Percentiles rank a stretch among this genome's conserved stretches.
phyloP scores from a whole-genome alignment of 2,113 vertebrate species.

The Xenopus tropicalis region UCB_Xtro_10.0 CM004444.2:79666501-79667000 shows the following conservation, averaged over 20 bases:
- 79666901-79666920: slow-evolving; percentile 98
- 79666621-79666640: slow-evolving; percentile 96
- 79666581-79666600: slow-evolving; percentile 96
- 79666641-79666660: slow-evolving; percentile 98
- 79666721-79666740: slow-evolving; percentile 99
- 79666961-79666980: slow-evolving; percentile 81
- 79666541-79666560: slow-evolving; percentile 96
- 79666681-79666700: slow-evolving; percentile 98
- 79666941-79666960: slow-evolving; percentile 92
- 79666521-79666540: slow-evolving; percentile 99
- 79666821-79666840: slow-evolving; percentile 95
- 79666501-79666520: slow-evolving; percentile 99
- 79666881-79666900: slow-evolving; percentile 98
- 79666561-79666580: slow-evolving; percentile 95
- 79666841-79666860: slow-evolving; percentile 93
- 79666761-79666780: slow-evolving; percentile 98
- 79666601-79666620: slow-evolving; percentile 98
- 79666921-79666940: slow-evolving; percentile 96
- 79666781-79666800: slow-evolving; percentile 97
- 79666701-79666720: slow-evolving; percentile 94
- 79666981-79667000: slow-evolving; percentile 78
- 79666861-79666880: slow-evolving; percentile 98
- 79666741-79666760: slow-evolving; percentile 94
- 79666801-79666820: slow-evolving; percentile 98
- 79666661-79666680: slow-evolving; percentile 94